Percentiles rank a stretch among this genome's conserved stretches.
Conservation (phyloP, 2,888 invertebrate species). For the Spatulosminthurus flaviceps region DNA sequence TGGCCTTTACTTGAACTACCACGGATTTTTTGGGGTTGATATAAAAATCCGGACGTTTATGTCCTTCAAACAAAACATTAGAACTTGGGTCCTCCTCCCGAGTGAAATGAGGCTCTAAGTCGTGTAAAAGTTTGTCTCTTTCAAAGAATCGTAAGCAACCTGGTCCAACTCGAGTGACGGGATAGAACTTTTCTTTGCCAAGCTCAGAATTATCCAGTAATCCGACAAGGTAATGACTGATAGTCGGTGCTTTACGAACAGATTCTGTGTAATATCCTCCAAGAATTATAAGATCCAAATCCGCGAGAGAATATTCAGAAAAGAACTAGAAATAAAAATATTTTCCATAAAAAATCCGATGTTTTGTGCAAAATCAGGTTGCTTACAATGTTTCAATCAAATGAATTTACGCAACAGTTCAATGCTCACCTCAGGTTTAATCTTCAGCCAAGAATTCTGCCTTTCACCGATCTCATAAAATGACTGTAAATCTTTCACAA, state of each 20-base stretch:
- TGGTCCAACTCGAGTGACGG: conserved; percentile 77
- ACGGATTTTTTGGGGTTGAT: conserved; percentile 74
- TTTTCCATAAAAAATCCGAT: neutral
- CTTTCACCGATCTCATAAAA: conserved; percentile 84
- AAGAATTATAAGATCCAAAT: conserved; percentile 87
- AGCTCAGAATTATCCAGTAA: conserved; percentile 64
- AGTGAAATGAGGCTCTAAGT: conserved; percentile 73
- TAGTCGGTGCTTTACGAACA: conserved; percentile 72
- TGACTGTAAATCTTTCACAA: conserved; percentile 82
- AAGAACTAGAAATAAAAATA: conserved; percentile 74
- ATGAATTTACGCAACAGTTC: too few relatives aligned
- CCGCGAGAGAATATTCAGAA: conserved; percentile 78
- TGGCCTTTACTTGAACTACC: conserved; percentile 76
- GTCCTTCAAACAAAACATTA: conserved; percentile 49
- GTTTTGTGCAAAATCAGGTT: too few relatives aligned
- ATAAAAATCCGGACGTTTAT: conserved; percentile 57
- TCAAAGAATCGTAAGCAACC: conserved; percentile 75
- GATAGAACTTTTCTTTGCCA: conserved; percentile 69
- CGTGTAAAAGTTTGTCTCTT: conserved; percentile 72
- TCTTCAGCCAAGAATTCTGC: conserved; percentile 87
- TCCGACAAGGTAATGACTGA: conserved; percentile 85
- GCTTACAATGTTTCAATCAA: too few relatives aligned
- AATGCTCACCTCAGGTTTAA: conserved; percentile 89
- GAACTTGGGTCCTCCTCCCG: conserved; percentile 63
- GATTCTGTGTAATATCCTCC: conserved; percentile 82